Evolutionary conservation across 37 sponge, comb jelly and placozoan genomes (phyloP).

Genomic region (Tethya wilhelma): DNA sequence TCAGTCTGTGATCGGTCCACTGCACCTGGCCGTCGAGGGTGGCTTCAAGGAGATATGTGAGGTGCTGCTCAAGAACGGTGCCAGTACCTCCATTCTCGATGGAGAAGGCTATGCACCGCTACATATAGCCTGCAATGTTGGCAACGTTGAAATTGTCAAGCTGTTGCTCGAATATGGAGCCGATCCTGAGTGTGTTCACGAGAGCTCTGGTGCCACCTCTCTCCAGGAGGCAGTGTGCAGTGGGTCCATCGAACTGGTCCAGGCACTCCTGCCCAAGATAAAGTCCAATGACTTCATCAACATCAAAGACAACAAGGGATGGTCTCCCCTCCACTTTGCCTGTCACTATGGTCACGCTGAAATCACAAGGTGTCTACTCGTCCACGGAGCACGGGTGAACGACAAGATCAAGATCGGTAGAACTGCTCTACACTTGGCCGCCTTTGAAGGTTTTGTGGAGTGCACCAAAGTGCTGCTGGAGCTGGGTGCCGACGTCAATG

Average conservation of each 20-base stretch:
- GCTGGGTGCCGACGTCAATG: slow-evolving; percentile 47
- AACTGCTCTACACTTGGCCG: slow-evolving; percentile 83
- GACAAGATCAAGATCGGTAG: slow-evolving; percentile 73
- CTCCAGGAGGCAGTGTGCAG: slow-evolving; percentile 78
- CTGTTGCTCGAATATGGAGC: slow-evolving; percentile 67
- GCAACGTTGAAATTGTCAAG: slow-evolving; percentile 54
- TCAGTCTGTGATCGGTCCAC: slow-evolving; percentile 45
- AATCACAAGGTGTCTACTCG: slow-evolving; percentile 54
- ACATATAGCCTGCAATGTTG: slow-evolving; percentile 75
- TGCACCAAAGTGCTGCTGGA: slow-evolving; percentile 65
- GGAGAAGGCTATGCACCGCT: slow-evolving; percentile 75
- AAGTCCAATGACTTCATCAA: slow-evolving; percentile 40
- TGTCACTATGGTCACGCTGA: slow-evolving; percentile 71
- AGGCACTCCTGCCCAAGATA: slow-evolving; percentile 33
- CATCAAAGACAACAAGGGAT: slow-evolving; percentile 65
- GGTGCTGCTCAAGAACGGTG: slow-evolving; percentile 64
- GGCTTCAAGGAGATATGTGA: slow-evolving; percentile 50
- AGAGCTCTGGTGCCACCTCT: slow-evolving; percentile 60
- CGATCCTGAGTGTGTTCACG: slow-evolving; percentile 45
- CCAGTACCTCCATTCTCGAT: slow-evolving; percentile 55
- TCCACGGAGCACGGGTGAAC: slow-evolving; percentile 54
- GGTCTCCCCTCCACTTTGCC: slow-evolving; percentile 86
- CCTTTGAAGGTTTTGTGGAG: slow-evolving; percentile 78
- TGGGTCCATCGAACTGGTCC: slow-evolving; percentile 67
- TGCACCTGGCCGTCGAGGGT: slow-evolving; percentile 78